phyloP scores from a whole-genome alignment of 2,113 vertebrate species.

The Bothrops jararaca region DNA sequence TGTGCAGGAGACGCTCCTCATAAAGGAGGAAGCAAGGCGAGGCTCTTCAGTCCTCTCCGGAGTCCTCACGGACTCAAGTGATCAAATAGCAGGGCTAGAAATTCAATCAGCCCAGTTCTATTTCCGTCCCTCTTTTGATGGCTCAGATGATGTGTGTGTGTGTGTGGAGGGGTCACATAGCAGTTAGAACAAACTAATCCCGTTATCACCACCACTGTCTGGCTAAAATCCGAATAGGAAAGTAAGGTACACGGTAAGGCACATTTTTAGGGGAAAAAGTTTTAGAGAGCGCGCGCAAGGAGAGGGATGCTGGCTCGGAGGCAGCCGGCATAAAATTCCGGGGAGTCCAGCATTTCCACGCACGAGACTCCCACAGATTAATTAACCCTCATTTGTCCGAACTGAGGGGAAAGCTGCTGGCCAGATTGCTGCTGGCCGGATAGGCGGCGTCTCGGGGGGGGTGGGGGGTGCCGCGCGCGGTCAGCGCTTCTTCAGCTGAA shows the following conservation, averaged over 20 bases:
- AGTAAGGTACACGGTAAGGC: neutral
- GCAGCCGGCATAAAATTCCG: neutral
- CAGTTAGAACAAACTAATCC: neutral
- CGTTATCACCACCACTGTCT: neutral
- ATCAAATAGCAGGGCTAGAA: neutral
- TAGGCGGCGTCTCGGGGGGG: neutral
- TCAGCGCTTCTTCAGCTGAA: neutral
- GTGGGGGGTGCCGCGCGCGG: neutral
- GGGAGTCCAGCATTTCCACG: neutral
- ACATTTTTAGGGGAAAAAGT: neutral
- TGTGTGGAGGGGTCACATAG: neutral
- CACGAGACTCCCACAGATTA: neutral
- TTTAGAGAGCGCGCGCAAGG: neutral
- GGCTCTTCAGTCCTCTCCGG: neutral
- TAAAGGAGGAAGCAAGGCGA: neutral
- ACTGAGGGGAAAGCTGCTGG: neutral
- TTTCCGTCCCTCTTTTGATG: slow-evolving; percentile 29
- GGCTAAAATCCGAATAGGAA: neutral
- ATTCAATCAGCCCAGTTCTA: neutral
- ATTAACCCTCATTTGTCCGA: neutral
- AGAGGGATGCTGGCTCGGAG: neutral
- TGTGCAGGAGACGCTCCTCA: neutral
- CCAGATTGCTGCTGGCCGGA: neutral
- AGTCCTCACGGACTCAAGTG: neutral
- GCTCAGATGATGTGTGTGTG: neutral